phyloP scores from a whole-genome alignment of 2,797 vertebrate species.

The Antrozous pallidus region DNA sequence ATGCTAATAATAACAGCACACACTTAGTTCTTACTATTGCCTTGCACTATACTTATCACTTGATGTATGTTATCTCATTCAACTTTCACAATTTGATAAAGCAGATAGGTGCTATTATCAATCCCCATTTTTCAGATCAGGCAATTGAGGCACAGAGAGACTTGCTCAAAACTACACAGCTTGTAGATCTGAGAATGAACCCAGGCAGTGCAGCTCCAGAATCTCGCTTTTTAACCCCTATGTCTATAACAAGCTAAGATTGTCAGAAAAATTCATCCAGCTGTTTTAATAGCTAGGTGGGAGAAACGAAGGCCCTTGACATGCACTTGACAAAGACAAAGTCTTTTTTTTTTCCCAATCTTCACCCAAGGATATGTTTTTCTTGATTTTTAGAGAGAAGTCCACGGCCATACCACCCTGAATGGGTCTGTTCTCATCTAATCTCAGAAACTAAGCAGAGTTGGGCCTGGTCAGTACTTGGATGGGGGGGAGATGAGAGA shows the following conservation, averaged over 20 bases:
- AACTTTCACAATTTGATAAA: neutral
- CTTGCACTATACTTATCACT: neutral
- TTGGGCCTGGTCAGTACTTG: too few relatives aligned
- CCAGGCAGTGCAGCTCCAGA: neutral
- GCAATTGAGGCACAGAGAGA: neutral
- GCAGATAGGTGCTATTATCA: neutral
- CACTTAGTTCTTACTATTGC: neutral
- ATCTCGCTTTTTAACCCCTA: neutral
- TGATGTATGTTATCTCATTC: neutral
- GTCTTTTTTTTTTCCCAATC: neutral
- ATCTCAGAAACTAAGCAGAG: too few relatives aligned
- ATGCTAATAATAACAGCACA: neutral
- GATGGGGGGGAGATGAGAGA: too few relatives aligned
- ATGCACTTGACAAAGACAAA: neutral
- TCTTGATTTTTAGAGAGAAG: neutral
- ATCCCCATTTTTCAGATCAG: neutral
- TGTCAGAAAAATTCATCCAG: neutral
- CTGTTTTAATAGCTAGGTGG: neutral
- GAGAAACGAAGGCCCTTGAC: neutral
- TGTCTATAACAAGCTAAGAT: neutral
- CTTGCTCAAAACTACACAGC: neutral
- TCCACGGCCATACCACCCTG: too few relatives aligned
- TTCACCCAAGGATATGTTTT: neutral
- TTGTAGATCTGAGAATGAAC: constrained; percentile 19
- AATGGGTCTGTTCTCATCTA: too few relatives aligned